These are phyloP conservation scores for Saguinus midas DNA, from an alignment of 2,113 vertebrate species.

Conservation along the genomic window DNA sequence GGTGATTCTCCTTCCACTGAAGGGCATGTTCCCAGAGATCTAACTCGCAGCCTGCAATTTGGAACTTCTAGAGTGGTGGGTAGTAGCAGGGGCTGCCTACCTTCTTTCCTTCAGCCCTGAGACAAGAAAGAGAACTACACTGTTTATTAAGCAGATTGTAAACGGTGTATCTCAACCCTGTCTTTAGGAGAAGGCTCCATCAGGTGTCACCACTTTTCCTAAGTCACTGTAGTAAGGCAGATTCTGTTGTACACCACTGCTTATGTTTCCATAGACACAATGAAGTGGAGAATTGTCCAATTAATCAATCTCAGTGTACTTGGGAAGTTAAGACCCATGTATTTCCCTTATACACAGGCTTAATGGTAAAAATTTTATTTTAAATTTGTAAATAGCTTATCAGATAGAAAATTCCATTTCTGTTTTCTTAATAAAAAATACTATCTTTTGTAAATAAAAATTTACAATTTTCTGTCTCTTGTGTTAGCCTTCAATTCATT, in stretches of 20 bases:
- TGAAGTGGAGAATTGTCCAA: not conserved
- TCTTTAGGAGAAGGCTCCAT: not conserved
- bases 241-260: not conserved
- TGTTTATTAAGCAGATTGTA: not conserved
- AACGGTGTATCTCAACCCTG: not conserved
- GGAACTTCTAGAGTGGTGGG: not conserved
- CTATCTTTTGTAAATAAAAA: no score
- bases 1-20: not conserved
- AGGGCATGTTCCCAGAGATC: not conserved
- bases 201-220: not conserved
- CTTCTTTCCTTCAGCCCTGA: not conserved
- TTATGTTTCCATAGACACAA: not conserved
- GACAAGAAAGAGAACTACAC: not conserved
- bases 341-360: not conserved
- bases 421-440: slow-evolving; percentile 13
- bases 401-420: not conserved
- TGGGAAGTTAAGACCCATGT: not conserved
- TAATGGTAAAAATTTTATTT: slow-evolving; percentile 17
- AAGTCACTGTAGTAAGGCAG: not conserved
- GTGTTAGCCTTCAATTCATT: not conserved
- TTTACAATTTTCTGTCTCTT: not conserved
- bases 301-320: not conserved
- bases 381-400: not conserved
- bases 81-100: not conserved
- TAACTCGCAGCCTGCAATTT: not conserved